Percentiles rank a stretch among this genome's conserved stretches.
phyloP scores from a whole-genome alignment of 30 jellyfish, hydroid and myxozoan species.

The Hydractinia echinata region DNA sequence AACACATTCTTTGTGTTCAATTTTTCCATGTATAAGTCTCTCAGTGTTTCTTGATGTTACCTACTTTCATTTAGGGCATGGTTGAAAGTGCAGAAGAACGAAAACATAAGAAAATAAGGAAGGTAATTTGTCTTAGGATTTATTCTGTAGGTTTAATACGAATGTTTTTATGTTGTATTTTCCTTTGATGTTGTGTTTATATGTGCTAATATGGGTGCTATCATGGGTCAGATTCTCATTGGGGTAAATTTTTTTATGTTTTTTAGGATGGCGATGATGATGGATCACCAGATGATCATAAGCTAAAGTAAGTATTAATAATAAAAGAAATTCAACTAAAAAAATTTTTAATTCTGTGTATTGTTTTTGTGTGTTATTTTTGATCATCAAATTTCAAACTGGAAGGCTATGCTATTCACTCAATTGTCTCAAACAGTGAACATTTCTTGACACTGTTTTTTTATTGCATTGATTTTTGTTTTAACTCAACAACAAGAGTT shows the following conservation, averaged over 20 bases:
- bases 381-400: no score
- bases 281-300: slow-evolving; percentile 32
- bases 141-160: no score
- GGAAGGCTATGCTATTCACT: no score
- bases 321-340: no score
- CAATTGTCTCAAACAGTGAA: no score
- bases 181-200: no score
- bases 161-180: no score
- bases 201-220: not conserved
- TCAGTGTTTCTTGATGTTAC: not conserved
- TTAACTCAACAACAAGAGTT: no score
- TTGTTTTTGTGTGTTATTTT: no score
- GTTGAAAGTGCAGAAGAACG: slow-evolving; percentile 97
- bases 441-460: no score
- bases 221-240: not conserved
- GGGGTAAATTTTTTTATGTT: not conserved
- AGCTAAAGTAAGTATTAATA: slow-evolving; percentile 14
- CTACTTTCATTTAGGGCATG: slow-evolving; percentile 71
- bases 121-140: slow-evolving; percentile 13
- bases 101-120: slow-evolving; percentile 74
- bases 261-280: slow-evolving; percentile 1
- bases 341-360: no score
- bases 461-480: no score
- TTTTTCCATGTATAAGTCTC: not conserved
- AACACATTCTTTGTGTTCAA: not conserved